Conservation (phyloP, 2,113 vertebrate species). For the Brachyistius frenatus region DNA sequence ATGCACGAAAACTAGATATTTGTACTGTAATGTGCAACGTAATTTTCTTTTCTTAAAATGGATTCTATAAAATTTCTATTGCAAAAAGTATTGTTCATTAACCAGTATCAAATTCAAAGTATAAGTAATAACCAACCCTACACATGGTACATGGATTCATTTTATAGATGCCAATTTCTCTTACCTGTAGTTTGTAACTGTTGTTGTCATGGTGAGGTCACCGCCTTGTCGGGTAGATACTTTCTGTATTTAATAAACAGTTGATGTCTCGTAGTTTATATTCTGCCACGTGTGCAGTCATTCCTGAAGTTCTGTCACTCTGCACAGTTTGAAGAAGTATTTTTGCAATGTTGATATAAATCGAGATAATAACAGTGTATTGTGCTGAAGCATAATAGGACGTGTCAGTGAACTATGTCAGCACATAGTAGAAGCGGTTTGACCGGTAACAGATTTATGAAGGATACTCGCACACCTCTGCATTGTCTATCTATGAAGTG, state of each 20-base stretch:
- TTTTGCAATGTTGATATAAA: constrained; percentile 27
- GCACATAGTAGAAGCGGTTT: background rate
- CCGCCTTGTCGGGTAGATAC: background rate
- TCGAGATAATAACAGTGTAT: constrained; percentile 35
- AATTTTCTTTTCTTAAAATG: too few relatives aligned
- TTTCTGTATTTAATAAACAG: background rate
- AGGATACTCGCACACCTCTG: background rate
- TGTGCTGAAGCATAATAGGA: background rate
- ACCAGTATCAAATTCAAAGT: too few relatives aligned
- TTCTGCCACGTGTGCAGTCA: background rate
- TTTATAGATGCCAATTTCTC: background rate
- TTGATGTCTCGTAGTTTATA: background rate
- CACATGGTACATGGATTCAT: background rate
- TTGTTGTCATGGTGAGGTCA: too few relatives aligned
- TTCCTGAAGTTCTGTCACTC: background rate
- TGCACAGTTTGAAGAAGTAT: constrained; percentile 1
- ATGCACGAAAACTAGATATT: too few relatives aligned
- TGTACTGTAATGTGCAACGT: too few relatives aligned
- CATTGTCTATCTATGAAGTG: background rate
- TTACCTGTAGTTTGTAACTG: too few relatives aligned
- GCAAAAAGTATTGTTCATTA: too few relatives aligned
- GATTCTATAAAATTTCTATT: too few relatives aligned
- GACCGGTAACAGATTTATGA: constrained; percentile 23
- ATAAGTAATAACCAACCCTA: too few relatives aligned
- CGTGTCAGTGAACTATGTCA: constrained; percentile 32